phyloP scores from a whole-genome alignment of 2,888 invertebrate genomes.

The Parascotia fuliginaria region DNA sequence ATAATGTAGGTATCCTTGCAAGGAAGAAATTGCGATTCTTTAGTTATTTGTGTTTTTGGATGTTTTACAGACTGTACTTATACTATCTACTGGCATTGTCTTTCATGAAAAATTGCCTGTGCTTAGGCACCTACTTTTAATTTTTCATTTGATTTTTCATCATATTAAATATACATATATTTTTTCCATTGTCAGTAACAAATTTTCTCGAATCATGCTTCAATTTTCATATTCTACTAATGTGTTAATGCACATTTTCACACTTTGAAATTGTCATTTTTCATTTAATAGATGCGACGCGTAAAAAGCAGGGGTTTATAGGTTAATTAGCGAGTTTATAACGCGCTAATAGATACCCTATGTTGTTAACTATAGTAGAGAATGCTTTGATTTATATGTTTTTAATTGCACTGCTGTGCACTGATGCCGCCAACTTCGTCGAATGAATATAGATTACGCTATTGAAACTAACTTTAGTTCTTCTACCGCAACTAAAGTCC shows the following conservation, averaged over 20 bases:
- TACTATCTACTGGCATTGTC: no score
- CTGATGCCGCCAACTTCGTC: slow-evolving; percentile 40
- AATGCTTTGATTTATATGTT: slow-evolving; percentile 67
- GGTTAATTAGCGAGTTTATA: slow-evolving; percentile 35
- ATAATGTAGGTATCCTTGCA: no score
- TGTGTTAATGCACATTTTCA: background rate
- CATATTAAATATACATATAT: no score
- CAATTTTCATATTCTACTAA: background rate
- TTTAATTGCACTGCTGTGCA: slow-evolving; percentile 63
- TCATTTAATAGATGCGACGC: background rate
- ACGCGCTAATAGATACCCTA: slow-evolving; percentile 37
- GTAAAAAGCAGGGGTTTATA: slow-evolving; percentile 18
- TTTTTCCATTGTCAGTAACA: no score
- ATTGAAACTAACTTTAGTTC: slow-evolving; percentile 43
- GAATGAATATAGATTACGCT: slow-evolving; percentile 59
- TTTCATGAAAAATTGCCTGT: no score
- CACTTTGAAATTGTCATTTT: background rate
- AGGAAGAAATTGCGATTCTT: no score
- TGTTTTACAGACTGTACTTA: no score
- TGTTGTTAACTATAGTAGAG: slow-evolving; percentile 32
- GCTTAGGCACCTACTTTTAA: no score
- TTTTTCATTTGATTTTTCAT: no score
- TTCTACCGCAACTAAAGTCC: slow-evolving; percentile 27
- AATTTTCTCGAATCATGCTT: no score
- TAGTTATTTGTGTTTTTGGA: no score